Evolutionary conservation across 2,113 vertebrate species (phyloP).

Genomic region (Passer domesticus): DNA sequence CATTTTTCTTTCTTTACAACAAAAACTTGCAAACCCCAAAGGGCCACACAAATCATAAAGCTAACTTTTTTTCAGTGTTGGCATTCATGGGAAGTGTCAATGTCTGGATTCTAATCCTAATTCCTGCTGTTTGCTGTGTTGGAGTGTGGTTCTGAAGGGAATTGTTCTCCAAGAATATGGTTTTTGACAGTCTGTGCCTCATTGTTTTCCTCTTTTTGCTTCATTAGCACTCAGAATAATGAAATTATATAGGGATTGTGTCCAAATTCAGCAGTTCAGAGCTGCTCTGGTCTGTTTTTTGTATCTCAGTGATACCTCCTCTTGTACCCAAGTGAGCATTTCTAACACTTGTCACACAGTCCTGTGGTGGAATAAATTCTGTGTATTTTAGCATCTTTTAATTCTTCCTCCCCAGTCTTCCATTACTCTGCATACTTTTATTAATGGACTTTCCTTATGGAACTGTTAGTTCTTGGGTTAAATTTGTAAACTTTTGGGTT

Average conservation of each 20-base stretch:
- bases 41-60: fast-evolving
- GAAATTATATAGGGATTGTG: background rate
- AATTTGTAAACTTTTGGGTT: background rate
- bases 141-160: background rate
- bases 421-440: background rate
- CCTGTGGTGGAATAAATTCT: background rate
- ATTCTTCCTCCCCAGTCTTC: background rate
- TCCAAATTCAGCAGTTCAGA: background rate
- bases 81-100: background rate
- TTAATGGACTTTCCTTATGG: background rate
- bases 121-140: background rate
- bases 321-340: background rate
- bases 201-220: background rate
- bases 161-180: background rate
- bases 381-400: background rate
- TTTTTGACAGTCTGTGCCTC: background rate
- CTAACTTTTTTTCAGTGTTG: background rate
- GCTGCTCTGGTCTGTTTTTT: background rate
- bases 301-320: background rate
- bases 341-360: background rate
- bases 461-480: background rate
- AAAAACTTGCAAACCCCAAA: background rate
- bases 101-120: background rate
- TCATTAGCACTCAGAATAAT: background rate
- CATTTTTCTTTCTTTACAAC: background rate